Evolutionary conservation across 1,140 invertebrate species (phyloP), one percentile per base, ranked within the genome.

Genomic region (Drosophila ogumai): DNA sequence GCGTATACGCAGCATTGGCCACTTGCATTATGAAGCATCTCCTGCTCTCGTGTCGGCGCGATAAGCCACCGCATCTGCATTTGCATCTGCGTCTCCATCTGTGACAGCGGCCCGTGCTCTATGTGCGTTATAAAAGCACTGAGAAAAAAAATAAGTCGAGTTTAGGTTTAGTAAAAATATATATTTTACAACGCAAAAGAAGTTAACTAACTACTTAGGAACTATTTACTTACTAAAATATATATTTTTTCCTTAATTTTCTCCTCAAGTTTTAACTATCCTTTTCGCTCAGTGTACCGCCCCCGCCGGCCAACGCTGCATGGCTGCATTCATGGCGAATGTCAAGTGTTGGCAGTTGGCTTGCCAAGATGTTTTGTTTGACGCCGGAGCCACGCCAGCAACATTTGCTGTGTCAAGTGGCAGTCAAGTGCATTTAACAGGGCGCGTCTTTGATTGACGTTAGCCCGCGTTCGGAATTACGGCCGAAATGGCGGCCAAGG

Each of bases 1-100:
- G 86, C 86, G 86, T 90, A 90, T 86, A 90, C 86, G 86, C 86
- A 90, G 68, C 78, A 74, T 86, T 82, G 79, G 86, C 86, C 86
- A 90, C 87, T 86, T 90, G 77, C 84, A 84, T 81, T 84, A 78
- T 88, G 72, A 82, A 87, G 80, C 79, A 59, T 72, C 72, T 64
- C 69, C 67, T 46, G 58, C 64, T 55, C 41, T 67, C 54, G 71
- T 47, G 68, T 56, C 65, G 61, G 81, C 67, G 50, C 82, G 84
- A 88, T 87, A 88, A 87, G 84, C 84, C 74, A 60, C 72, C 59
- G 80, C 79, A 47, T 68, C 75, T 78, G 47, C 12, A 59, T 76
- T 67, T 50, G 80, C 79, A 47, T 67, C 74, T 77, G 47, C 7
- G 50, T 76, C 40, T 72, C 44, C 56, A 41, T 74, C 54, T 56